Percentiles rank a stretch among this genome's conserved stretches.
Evolutionary conservation across 2,888 invertebrate genomes (phyloP).

Genomic region (Conistra vaccinii): DNA sequence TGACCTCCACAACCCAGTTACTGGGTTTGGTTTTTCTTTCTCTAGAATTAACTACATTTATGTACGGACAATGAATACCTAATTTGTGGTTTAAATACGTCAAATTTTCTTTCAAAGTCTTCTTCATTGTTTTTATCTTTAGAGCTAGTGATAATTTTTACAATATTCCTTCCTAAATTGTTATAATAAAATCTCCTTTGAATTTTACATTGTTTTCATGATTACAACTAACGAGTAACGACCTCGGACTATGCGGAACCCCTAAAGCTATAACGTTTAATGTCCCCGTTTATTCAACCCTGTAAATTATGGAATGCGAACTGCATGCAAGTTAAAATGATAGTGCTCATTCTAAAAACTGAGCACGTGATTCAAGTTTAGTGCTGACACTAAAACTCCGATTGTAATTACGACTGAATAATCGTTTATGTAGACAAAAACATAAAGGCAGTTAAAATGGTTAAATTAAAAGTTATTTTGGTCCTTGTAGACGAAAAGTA

Average conservation of each 20-base stretch:
- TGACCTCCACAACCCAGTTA: neutral
- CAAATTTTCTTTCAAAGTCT: neutral
- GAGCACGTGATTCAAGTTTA: constrained; percentile 50
- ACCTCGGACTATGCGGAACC: constrained; percentile 31
- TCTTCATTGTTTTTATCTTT: neutral
- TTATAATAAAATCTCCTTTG: constrained; percentile 45
- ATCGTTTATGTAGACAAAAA: constrained; percentile 13
- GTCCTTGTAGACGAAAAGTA: neutral
- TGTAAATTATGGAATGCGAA: constrained; percentile 36
- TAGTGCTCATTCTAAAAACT: constrained; percentile 49
- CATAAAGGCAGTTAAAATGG: neutral
- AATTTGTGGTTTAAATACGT: neutral
- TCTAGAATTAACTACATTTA: neutral
- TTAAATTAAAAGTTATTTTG: neutral
- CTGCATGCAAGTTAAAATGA: constrained; percentile 40
- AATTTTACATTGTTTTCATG: constrained; percentile 43
- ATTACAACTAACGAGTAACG: constrained; percentile 31
- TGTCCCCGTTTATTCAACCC: constrained; percentile 35
- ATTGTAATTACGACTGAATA: constrained; percentile 4
- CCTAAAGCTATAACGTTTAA: constrained; percentile 49
- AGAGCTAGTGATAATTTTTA: neutral
- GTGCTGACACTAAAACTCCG: constrained; percentile 32
- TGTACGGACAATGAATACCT: neutral
- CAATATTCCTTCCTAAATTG: constrained; percentile 4
- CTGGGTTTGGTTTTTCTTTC: neutral